phyloP scores from a whole-genome alignment of 2,888 invertebrate species.

The Tetheella fluctuosa region DNA sequence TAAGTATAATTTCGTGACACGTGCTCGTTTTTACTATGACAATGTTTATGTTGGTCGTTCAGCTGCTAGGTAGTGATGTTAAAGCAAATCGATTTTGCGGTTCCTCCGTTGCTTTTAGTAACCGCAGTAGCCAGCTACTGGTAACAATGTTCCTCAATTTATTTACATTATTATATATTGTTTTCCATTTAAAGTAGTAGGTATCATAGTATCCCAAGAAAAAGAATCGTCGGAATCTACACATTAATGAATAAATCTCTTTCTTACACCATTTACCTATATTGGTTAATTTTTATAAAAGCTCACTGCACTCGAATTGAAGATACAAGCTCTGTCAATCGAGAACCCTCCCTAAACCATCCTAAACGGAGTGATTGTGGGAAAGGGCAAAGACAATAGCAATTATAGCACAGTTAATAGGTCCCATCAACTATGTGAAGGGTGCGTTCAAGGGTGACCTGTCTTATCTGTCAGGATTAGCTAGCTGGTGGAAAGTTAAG shows the following conservation, averaged over 20 bases:
- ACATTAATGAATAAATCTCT: no score
- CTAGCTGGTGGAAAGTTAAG: constrained; percentile 39
- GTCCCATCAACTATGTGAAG: constrained; percentile 62
- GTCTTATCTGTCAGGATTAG: constrained; percentile 70
- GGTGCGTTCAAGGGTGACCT: constrained; percentile 37
- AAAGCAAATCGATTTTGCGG: constrained; percentile 24
- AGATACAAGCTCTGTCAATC: not conserved
- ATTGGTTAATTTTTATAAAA: not conserved
- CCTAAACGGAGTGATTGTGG: constrained; percentile 64
- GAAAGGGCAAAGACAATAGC: constrained; percentile 79
- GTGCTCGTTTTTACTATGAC: constrained; percentile 37
- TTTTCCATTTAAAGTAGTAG: no score
- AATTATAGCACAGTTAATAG: constrained; percentile 80
- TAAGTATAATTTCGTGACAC: constrained; percentile 33
- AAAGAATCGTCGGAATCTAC: no score
- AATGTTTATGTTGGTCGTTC: constrained; percentile 17
- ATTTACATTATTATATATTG: not conserved
- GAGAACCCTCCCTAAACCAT: constrained; percentile 32
- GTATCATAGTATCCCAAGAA: no score
- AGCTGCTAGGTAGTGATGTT: constrained; percentile 33
- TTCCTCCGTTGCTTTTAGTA: constrained; percentile 26
- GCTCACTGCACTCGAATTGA: not conserved
- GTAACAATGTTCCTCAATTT: not conserved
- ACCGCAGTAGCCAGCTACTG: constrained; percentile 7
- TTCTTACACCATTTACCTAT: no score